Conservation (phyloP, 2,888 invertebrate species). For the Pinctada fucata region DNA sequence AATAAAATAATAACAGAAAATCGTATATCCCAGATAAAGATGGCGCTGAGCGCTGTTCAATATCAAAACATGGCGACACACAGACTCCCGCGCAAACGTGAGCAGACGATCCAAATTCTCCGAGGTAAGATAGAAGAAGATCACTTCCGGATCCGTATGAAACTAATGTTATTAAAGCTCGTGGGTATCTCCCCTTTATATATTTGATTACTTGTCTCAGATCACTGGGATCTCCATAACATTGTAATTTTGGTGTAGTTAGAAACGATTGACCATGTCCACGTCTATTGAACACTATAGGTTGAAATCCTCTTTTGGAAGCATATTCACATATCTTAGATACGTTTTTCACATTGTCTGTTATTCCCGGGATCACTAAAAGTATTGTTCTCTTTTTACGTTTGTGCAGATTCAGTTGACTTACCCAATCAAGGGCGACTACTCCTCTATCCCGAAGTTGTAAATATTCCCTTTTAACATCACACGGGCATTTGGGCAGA, state of each 20-base stretch:
- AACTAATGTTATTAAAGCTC: constrained; percentile 60
- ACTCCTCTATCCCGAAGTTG: constrained; percentile 70
- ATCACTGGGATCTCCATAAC: constrained; percentile 69
- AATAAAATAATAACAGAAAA: constrained; percentile 52
- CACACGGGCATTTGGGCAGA: constrained; percentile 43
- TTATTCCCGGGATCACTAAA: constrained; percentile 65
- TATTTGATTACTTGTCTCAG: constrained; percentile 68
- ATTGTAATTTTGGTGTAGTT: constrained; percentile 67
- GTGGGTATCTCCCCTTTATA: constrained; percentile 57
- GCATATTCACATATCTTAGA: constrained; percentile 57
- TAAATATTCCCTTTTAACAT: constrained; percentile 65
- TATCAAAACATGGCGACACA: constrained; percentile 64
- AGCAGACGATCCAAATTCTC: constrained; percentile 70
- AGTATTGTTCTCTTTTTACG: constrained; percentile 57
- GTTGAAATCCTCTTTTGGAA: constrained; percentile 60
- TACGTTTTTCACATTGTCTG: constrained; percentile 57
- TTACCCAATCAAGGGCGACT: constrained; percentile 70
- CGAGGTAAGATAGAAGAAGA: constrained; percentile 69
- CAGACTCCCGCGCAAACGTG: constrained; percentile 64
- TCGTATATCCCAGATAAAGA: constrained; percentile 54
- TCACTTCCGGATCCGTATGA: constrained; percentile 68
- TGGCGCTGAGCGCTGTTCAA: constrained; percentile 46
- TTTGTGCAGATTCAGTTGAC: constrained; percentile 53
- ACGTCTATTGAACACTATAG: constrained; percentile 69
- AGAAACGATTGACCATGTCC: constrained; percentile 66